Evolutionary conservation across 2,888 invertebrate genomes (phyloP), one percentile per base, ranked within the genome.

Genomic region (Cylloceria caligata): DNA sequence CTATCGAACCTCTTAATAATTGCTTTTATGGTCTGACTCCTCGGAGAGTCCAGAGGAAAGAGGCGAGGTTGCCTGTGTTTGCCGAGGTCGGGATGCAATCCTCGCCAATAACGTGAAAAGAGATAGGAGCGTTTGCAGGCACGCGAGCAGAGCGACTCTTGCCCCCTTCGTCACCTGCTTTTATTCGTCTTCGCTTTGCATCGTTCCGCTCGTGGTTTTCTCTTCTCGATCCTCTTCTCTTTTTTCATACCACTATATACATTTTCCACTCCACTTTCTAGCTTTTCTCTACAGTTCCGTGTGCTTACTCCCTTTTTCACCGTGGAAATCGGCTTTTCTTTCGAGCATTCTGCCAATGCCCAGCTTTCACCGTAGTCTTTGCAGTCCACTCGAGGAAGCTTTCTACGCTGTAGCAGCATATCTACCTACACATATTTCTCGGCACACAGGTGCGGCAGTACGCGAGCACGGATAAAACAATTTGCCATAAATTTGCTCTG

Each of bases 401-500:
- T 65, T 36, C 62, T 21, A 45, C 64, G 55, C 42, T 49, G n/a
- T 34, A 39, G 30, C 34, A 34, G n/a, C n/a, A 36, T 52, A 52
- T 62, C 16, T 27, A 24, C 79, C 83, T 67, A 80, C 86, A 87
- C 89, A 87, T 89, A 88, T 90, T 89, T 88, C 85, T 87, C 85
- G 71, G 90, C 89, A 90, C 87, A 30, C 92, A 91, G 92, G 89
- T 92, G 57, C 57, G 92, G 86, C 84, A 85, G 86, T 87, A 80
- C 84, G 85, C 83, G 86, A 86, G 86, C 88, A 74, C 36, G 89
- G 88, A 88, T 90, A 88, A 91, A 92, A 91, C 90, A 90, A 91
- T 91, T 90, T 90, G 88, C 89, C 89, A 89, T 91, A 92, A 92
- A 91, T 91, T 91, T 84, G 74, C 87, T 68, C 72, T 36, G 21